Evolutionary conservation across 2,797 vertebrate species (phyloP), one percentile per base, ranked within the genome.

Genomic region (Platalea minor): DNA sequence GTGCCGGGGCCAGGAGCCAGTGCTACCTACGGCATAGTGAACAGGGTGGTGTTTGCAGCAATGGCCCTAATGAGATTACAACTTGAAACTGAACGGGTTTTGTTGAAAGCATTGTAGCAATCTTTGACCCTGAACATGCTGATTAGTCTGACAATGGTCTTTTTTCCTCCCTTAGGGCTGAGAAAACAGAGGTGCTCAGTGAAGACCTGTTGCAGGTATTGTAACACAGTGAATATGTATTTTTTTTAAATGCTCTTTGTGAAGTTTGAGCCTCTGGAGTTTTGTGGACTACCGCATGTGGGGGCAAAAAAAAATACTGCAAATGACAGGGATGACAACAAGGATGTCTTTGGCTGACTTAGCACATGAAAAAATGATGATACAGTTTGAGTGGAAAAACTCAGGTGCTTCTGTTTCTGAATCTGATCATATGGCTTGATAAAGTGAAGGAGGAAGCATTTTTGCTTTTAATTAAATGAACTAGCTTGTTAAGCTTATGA

Each of bases 151-250:
- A 91, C 87, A 33, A 1, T 76, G 26, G 16, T 85, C n/a, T 86
- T 59, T 93, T 82, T 65, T 56, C 78, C 57, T 89, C 77, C 89
- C 85, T 72, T 98, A 99, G 99, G 98, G 99, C 99, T 35, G 99
- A 99, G 98, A 99, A 99, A 97, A 99, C 99, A 3, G 99, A 99
- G 98, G 99, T 99, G 57, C 99, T 99, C 96, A 99, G 99, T 80
- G 99, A 99, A 98, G 99, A 99, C 98, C 98, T 99, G 86, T 91
- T 99, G 88, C 99, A 99, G 99, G 99, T 99, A 98, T 45, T 39
- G 91, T 96, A 61, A 68, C 28, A 18, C n/a, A 3, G 5, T 53
- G 84, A 17, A 17, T 69, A 2, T 7, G 3, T 26, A 20, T 31
- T 33, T 57, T 24, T 2, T 29, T 51, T 10, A 37, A 59, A 51